Evolutionary conservation across 2,888 invertebrate species (phyloP).

Genomic region (Lagria hirta): DNA sequence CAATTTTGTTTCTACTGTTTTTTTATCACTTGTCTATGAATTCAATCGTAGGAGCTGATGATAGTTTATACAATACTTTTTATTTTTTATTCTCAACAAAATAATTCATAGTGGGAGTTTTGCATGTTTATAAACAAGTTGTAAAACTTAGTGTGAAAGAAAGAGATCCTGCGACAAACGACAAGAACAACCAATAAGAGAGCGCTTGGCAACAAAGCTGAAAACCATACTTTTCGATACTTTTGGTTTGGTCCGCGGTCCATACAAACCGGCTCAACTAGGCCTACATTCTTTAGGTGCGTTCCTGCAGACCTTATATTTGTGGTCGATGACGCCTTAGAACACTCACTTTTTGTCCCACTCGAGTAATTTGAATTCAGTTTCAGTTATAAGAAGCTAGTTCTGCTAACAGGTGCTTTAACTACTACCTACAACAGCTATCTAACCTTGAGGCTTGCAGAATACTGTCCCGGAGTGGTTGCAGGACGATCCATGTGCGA

Average conservation of each 20-base stretch:
- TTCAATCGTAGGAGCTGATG: no score
- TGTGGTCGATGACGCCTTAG: constrained; percentile 21
- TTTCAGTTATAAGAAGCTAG: no score
- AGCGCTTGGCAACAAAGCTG: constrained; percentile 47
- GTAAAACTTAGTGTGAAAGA: constrained; percentile 28
- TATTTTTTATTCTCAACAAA: no score
- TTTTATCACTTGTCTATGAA: no score
- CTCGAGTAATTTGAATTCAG: not conserved
- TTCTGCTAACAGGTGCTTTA: constrained; percentile 20
- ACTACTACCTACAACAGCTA: no score
- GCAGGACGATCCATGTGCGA: constrained; percentile 21
- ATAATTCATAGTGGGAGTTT: constrained; percentile 30
- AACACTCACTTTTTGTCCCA: not conserved
- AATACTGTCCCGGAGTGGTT: constrained; percentile 3
- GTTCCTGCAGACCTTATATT: constrained; percentile 27
- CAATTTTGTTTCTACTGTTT: no score
- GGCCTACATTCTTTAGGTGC: constrained; percentile 37
- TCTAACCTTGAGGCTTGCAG: constrained; percentile 17
- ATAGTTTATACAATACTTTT: no score
- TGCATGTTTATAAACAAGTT: constrained; percentile 39
- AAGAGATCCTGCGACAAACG: constrained; percentile 31
- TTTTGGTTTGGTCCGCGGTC: constrained; percentile 42
- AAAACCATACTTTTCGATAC: constrained; percentile 46
- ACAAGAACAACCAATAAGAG: constrained; percentile 37
- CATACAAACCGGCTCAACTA: constrained; percentile 43